These are phyloP conservation scores for Cervus canadensis DNA, from an alignment of 2,113 vertebrate genomes.

Conservation along the genomic window DNA sequence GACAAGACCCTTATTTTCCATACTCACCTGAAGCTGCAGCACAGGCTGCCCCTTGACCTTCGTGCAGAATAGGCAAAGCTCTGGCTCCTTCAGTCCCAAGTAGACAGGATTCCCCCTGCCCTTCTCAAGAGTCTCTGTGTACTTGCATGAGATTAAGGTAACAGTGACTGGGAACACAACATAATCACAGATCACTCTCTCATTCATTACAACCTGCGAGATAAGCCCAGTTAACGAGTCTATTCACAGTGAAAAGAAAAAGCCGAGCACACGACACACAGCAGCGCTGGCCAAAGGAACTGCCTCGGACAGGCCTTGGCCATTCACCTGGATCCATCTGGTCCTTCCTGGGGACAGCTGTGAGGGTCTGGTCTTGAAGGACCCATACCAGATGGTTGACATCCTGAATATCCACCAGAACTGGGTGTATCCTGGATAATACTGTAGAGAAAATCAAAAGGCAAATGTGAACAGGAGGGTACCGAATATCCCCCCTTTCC, in stretches of 20 bases:
- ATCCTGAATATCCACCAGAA: background rate
- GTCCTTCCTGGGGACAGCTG: constrained; percentile 4
- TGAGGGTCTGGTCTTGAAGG: constrained; percentile 2
- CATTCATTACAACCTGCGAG: too few species aligned
- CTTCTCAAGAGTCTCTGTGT: background rate
- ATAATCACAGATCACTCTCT: background rate
- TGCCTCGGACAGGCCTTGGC: background rate
- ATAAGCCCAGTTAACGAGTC: background rate
- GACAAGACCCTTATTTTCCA: background rate
- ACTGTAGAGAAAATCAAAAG: constrained; percentile 9
- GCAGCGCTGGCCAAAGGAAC: background rate
- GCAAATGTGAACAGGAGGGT: background rate
- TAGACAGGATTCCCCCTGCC: constrained; percentile 24
- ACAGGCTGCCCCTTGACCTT: background rate
- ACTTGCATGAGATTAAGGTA: background rate
- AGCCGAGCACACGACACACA: background rate
- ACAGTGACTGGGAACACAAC: background rate
- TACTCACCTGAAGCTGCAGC: constrained; percentile 1
- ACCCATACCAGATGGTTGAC: constrained; percentile 25
- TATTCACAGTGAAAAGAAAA: background rate
- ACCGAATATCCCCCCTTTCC: background rate
- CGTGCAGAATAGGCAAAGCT: background rate
- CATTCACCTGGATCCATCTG: background rate
- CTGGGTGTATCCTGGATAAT: accelerated
- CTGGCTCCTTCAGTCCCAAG: background rate